phyloP scores from a whole-genome alignment of 2,113 vertebrate genomes.

The Neolamprologus sp. region DNA sequence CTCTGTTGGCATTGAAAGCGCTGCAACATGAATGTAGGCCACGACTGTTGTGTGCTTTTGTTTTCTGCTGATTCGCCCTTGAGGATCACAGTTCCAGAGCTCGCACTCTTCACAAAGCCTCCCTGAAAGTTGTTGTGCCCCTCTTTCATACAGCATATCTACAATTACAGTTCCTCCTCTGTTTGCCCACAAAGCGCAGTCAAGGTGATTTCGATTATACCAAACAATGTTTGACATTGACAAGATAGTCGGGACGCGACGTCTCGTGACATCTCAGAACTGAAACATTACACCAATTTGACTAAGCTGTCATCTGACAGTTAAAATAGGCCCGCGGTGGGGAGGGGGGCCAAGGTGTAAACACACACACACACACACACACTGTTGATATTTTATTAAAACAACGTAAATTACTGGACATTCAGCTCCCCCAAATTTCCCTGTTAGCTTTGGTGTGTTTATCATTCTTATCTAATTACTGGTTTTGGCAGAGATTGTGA shows the following conservation, averaged over 20 bases:
- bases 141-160: constrained; percentile 8
- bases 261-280: constrained; percentile 15
- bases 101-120: constrained; percentile 57
- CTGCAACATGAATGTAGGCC: constrained; percentile 67
- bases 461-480: constrained; percentile 23
- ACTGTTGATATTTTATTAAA: background rate
- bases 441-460: constrained; percentile 9
- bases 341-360: background rate
- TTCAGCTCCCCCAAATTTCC: background rate
- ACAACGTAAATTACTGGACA: constrained; percentile 2
- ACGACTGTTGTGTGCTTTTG: constrained; percentile 62
- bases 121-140: constrained; percentile 32
- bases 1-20: constrained; percentile 69
- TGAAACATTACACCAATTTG: constrained; percentile 4
- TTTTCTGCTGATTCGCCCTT: constrained; percentile 68
- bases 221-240: constrained; percentile 50
- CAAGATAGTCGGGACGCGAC: constrained; percentile 24
- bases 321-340: background rate
- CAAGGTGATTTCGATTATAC: constrained; percentile 52
- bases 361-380: background rate
- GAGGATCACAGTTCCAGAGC: constrained; percentile 65
- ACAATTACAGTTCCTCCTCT: constrained; percentile 43
- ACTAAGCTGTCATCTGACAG: constrained; percentile 24
- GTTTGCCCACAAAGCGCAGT: constrained; percentile 49
- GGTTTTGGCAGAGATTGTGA: constrained; percentile 10